phyloP scores from a whole-genome alignment of 2,113 vertebrate species.

The Syngnathus scovelli region DNA sequence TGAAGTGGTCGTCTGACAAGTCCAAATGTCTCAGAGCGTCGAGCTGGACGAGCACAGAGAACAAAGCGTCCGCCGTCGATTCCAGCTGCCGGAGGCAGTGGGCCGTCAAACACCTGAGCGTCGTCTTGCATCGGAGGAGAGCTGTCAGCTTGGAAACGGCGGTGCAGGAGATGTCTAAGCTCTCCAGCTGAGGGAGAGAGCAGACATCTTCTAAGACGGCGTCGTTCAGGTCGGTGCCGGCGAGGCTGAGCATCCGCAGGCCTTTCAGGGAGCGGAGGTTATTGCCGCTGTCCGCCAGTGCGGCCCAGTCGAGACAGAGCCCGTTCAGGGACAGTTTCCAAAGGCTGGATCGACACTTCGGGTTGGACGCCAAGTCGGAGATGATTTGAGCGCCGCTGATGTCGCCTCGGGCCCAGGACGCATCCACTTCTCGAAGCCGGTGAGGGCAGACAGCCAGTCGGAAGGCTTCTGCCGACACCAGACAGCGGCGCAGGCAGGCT shows the following conservation, averaged over 20 bases:
- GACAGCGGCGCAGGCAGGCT: conserved; percentile 80
- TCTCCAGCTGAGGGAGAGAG: conserved; percentile 82
- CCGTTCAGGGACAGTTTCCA: conserved; percentile 72
- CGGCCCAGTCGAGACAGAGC: conserved; percentile 77
- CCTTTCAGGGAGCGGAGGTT: conserved; percentile 80
- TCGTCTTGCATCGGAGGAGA: conserved; percentile 78
- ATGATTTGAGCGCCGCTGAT: conserved; percentile 85
- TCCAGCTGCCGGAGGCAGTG: conserved; percentile 84
- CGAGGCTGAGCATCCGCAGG: conserved; percentile 79
- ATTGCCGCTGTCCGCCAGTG: conserved; percentile 64
- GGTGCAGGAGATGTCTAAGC: conserved; percentile 88
- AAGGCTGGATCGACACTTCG: conserved; percentile 70
- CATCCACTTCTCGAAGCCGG: conserved; percentile 88
- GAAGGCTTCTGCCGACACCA: conserved; percentile 85
- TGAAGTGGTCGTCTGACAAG: conserved; percentile 88
- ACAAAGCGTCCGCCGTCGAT: conserved; percentile 80
- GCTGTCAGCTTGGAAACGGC: conserved; percentile 82
- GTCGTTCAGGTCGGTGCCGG: conserved; percentile 85
- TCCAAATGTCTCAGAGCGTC: conserved; percentile 84
- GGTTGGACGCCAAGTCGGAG: conserved; percentile 81
- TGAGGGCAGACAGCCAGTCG: conserved; percentile 85
- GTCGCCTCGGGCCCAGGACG: conserved; percentile 81
- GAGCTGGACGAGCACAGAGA: conserved; percentile 83
- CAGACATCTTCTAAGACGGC: conserved; percentile 83
- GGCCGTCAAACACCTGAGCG: conserved; percentile 80